Percentiles rank a stretch among this genome's conserved stretches.
phyloP scores from a whole-genome alignment of 2,888 invertebrate species.

The Neelides folsomi region DNA sequence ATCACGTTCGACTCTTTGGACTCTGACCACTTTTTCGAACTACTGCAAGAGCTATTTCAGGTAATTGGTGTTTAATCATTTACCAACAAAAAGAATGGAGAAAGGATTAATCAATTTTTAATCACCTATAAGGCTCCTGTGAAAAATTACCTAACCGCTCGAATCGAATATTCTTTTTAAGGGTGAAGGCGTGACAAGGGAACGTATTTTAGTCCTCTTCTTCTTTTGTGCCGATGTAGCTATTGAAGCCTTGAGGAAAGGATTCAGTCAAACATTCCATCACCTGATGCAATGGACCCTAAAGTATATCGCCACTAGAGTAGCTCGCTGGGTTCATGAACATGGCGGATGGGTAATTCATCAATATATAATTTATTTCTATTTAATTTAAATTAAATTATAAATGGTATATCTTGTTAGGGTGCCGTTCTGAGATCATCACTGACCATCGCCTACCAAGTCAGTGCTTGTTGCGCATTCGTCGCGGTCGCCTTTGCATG shows the following conservation, averaged over 20 bases:
- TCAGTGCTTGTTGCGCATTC: slow-evolving; percentile 25
- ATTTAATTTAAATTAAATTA: too few species aligned
- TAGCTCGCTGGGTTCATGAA: slow-evolving; percentile 46
- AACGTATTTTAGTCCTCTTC: slow-evolving; percentile 45
- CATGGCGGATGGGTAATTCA: slow-evolving; percentile 48
- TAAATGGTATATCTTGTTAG: slow-evolving; percentile 11
- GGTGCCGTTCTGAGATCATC: slow-evolving; percentile 25
- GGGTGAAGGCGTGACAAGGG: slow-evolving; percentile 46
- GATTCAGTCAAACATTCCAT: slow-evolving; percentile 43
- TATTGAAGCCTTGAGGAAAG: slow-evolving; percentile 39
- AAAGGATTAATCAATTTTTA: too few species aligned
- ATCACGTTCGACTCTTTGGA: slow-evolving; percentile 44
- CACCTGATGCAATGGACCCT: slow-evolving; percentile 47
- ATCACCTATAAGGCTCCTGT: too few species aligned
- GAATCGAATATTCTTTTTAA: slow-evolving; percentile 28
- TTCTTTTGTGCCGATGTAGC: slow-evolving; percentile 48
- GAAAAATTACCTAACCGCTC: background rate
- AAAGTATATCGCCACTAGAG: slow-evolving; percentile 44
- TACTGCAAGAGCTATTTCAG: slow-evolving; percentile 47
- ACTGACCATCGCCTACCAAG: slow-evolving; percentile 22
- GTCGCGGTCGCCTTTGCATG: slow-evolving; percentile 24
- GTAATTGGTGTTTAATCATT: slow-evolving; percentile 34
- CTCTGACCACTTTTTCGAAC: slow-evolving; percentile 46
- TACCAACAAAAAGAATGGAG: too few species aligned
- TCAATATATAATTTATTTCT: background rate